Evolutionary conservation across 2,113 vertebrate genomes (phyloP).

Genomic region (Pagrus major): DNA sequence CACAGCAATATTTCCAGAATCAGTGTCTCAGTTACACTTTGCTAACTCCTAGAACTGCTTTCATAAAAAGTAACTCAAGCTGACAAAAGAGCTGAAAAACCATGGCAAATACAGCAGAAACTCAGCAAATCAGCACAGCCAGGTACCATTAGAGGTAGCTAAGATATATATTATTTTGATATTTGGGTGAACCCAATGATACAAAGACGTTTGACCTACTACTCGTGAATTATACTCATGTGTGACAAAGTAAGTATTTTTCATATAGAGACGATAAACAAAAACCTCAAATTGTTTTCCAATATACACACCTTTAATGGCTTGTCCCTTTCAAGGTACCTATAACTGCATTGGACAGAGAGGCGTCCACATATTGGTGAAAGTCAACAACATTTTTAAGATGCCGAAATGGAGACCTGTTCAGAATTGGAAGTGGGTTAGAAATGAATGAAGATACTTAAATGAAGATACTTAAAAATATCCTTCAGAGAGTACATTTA

Average conservation of each 20-base stretch:
- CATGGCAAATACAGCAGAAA: too few species aligned
- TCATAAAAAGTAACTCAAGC: neutral
- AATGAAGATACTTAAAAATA: neutral
- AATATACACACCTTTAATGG: constrained; percentile 19
- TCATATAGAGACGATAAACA: neutral
- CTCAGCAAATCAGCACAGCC: too few species aligned
- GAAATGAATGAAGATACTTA: neutral
- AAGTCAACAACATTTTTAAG: neutral
- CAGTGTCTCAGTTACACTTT: too few species aligned
- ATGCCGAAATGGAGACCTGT: neutral
- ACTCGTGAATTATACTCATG: neutral
- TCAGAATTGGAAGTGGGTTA: neutral
- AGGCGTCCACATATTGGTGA: neutral
- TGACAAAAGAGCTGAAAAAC: too few species aligned
- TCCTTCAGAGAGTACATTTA: neutral
- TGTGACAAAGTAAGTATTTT: neutral
- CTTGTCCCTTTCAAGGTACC: constrained; percentile 3
- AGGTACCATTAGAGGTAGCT: too few species aligned
- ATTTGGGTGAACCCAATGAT: neutral
- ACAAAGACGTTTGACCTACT: neutral
- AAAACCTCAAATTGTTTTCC: neutral
- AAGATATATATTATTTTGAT: too few species aligned
- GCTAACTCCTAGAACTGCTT: too few species aligned
- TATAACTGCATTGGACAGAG: neutral
- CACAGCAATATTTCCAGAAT: too few species aligned